Conservation (phyloP, 2,113 vertebrate species). For the Hippoglossus stenolepis region DNA sequence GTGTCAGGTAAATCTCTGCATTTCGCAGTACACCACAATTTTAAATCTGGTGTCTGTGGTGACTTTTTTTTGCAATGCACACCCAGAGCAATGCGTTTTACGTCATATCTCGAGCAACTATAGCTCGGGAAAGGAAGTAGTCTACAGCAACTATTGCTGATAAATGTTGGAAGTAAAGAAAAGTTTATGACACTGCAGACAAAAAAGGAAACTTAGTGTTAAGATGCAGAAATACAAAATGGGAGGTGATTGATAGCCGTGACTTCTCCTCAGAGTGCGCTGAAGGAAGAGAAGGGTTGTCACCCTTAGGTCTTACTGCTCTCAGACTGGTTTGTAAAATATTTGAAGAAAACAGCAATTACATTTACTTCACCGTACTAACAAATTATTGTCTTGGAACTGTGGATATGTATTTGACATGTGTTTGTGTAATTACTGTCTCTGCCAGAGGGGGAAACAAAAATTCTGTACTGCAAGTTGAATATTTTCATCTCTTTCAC, state of each 20-base stretch:
- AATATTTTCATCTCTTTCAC: conserved; percentile 23
- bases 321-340: not conserved
- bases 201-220: not conserved
- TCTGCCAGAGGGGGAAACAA: not conserved
- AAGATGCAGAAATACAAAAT: not conserved
- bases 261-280: not conserved
- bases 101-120: not conserved
- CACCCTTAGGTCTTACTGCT: not conserved
- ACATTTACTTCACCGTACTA: not conserved
- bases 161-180: not conserved
- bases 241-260: not conserved
- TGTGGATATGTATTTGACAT: not conserved
- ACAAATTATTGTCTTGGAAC: not conserved
- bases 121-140: not conserved
- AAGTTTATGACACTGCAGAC: not conserved
- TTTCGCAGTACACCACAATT: not conserved
- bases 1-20: no score
- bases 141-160: not conserved
- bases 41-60: not conserved
- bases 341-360: not conserved
- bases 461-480: not conserved
- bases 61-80: not conserved
- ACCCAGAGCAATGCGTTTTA: not conserved
- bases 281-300: not conserved
- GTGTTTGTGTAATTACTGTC: not conserved